Conservation (phyloP, 2,113 vertebrate genomes). For the Notothenia coriiceps region DNA sequence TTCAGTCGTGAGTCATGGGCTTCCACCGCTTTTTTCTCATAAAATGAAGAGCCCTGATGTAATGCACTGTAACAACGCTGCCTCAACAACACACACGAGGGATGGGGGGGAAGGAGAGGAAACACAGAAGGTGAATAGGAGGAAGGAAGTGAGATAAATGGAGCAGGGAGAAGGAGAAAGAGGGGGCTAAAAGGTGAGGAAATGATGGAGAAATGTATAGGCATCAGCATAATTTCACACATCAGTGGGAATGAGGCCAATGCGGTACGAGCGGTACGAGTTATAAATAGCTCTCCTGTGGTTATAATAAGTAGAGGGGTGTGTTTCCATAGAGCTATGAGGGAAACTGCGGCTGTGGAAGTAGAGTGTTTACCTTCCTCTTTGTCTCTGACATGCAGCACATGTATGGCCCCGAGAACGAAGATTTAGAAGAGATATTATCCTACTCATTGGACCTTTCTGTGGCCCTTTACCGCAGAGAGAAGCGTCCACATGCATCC, state of each 20-base stretch:
- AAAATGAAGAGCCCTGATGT: slow-evolving; percentile 35
- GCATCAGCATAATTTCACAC: slow-evolving; percentile 75
- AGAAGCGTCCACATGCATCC: slow-evolving; percentile 16
- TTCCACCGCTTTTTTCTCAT: slow-evolving; percentile 58
- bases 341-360: neutral
- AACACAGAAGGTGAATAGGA: neutral
- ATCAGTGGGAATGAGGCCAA: slow-evolving; percentile 70
- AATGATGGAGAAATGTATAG: slow-evolving; percentile 58
- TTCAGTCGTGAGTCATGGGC: slow-evolving; percentile 66
- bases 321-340: slow-evolving; percentile 22
- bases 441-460: slow-evolving; percentile 13
- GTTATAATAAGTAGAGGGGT: slow-evolving; percentile 44
- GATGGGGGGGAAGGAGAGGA: neutral
- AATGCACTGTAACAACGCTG: slow-evolving; percentile 34
- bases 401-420: neutral
- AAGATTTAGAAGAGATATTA: neutral
- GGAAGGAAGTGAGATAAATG: slow-evolving; percentile 27
- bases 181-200: slow-evolving; percentile 50
- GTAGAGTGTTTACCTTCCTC: neutral
- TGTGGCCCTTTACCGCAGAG: neutral
- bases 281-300: slow-evolving; percentile 67
- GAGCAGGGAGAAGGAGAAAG: neutral
- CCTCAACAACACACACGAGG: neutral
- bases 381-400: slow-evolving; percentile 3
- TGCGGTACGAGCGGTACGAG: slow-evolving; percentile 61